phyloP scores from a whole-genome alignment of 1,140 invertebrate genomes.

The Homalodisca vitripennis region DNA sequence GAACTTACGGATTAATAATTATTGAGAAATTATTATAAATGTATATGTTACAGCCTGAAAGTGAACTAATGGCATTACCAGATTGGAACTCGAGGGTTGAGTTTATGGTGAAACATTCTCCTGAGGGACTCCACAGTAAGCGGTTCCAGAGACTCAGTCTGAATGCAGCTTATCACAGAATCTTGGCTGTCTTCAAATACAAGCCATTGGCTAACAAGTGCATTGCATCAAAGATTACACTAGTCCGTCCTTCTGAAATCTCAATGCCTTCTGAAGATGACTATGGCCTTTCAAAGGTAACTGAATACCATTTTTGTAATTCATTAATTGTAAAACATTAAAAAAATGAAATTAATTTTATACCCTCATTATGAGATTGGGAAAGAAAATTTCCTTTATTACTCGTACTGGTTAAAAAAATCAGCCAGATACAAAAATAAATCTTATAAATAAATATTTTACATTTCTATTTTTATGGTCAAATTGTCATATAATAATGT shows the following conservation, averaged over 20 bases:
- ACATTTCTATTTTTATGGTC: no score
- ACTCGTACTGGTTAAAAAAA: no score
- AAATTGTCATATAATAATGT: no score
- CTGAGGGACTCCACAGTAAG: slow-evolving; percentile 38
- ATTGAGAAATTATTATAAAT: no score
- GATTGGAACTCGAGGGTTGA: slow-evolving; percentile 50
- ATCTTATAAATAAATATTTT: no score
- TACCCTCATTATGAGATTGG: no score
- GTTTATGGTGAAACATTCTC: slow-evolving; percentile 35
- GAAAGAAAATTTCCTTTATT: no score
- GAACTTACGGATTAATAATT: no score
- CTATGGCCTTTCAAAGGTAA: slow-evolving; percentile 60
- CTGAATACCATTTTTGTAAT: no score
- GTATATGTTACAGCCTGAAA: slow-evolving; percentile 46
- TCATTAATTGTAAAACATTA: no score
- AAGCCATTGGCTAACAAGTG: slow-evolving; percentile 41
- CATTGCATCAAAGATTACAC: slow-evolving; percentile 57
- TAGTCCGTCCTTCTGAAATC: slow-evolving; percentile 61
- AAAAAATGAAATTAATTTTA: no score
- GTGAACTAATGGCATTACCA: slow-evolving; percentile 47
- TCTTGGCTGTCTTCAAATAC: slow-evolving; percentile 56
- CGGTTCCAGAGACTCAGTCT: slow-evolving; percentile 37
- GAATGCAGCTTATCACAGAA: slow-evolving; percentile 54
- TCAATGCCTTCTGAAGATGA: slow-evolving; percentile 56
- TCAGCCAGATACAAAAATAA: no score